Conservation (phyloP, 2,797 vertebrate species). For the Microhierax caerulescens region DNA sequence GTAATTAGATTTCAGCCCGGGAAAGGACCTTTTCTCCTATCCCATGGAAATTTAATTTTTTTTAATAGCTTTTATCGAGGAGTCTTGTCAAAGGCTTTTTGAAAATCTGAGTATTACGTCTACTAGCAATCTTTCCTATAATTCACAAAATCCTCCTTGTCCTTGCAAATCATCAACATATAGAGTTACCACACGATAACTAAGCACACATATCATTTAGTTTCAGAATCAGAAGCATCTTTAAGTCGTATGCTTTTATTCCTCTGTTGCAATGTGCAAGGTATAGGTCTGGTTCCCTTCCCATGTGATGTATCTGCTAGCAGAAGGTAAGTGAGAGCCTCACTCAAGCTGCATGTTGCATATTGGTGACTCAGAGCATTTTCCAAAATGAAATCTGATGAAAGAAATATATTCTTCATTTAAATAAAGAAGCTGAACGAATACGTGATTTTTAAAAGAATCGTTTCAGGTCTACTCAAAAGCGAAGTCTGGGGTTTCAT, state of each 20-base stretch:
- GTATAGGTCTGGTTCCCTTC: neutral
- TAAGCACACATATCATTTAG: neutral
- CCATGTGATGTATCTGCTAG: neutral
- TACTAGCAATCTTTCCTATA: neutral
- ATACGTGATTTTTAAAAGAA: neutral
- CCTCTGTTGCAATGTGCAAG: neutral
- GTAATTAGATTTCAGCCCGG: neutral
- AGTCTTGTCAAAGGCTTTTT: neutral
- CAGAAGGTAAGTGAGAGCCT: neutral
- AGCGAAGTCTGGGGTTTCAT: neutral
- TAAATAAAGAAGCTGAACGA: neutral
- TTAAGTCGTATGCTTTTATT: neutral
- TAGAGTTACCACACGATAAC: fast-evolving
- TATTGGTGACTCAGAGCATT: neutral
- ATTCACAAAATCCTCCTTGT: neutral
- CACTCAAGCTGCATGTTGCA: neutral
- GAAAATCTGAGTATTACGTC: neutral
- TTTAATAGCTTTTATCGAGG: neutral
- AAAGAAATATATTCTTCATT: neutral
- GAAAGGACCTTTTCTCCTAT: neutral
- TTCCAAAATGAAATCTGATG: neutral
- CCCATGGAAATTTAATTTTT: neutral
- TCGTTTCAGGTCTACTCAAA: neutral
- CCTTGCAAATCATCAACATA: neutral
- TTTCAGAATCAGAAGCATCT: neutral